Evolutionary conservation across 1,140 invertebrate species (phyloP), one percentile per base, ranked within the genome.

Genomic region (Onthophagus taurus): DNA sequence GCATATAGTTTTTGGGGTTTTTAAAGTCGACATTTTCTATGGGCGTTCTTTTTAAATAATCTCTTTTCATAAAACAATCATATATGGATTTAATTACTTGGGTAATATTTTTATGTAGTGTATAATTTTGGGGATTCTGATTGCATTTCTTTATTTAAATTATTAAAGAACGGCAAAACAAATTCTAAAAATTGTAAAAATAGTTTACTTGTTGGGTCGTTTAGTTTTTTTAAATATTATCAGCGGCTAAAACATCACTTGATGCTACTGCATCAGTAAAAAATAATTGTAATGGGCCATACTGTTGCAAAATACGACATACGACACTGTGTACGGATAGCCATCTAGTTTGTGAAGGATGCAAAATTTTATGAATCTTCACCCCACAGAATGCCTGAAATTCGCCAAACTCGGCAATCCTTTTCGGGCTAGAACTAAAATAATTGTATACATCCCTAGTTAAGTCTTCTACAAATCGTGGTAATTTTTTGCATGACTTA

Each of bases 321-420:
- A 33, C 31, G 8, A 33, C 31, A 33, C 31, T 33, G 8, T 19
- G 7, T 3, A 38, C n/a, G 11, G 36, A 38, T n/a, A 38, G 17
- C 36, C 36, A 38, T 12, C 36, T 6, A 16, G 36, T 38, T 38
- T 38, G 36, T 2, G 18, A 21, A 19, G 45, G 55, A 42, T 53
- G 55, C 7, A 50, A 19, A 13, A 55, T 29, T 41, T 50, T 58
- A 42, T 58, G 53, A 43, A 44, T 35, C 53, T 57, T 50, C 30
- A 51, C 45, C 35, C 56, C 49, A 17, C 41, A 47, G 53, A 60
- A 54, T 12, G 34, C 43, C 43, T 58, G 54, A 52, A 58, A 54
- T n/a, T 21, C 26, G n/a, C n/a, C 17, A 21, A 50, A 43, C 29
- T 50, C 45, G 35, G 14, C 41, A 18, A 52, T 42, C 39, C 51